Evolutionary conservation across 2,888 invertebrate genomes (phyloP), one percentile per base, ranked within the genome.

Genomic region (Brachyptera putata): DNA sequence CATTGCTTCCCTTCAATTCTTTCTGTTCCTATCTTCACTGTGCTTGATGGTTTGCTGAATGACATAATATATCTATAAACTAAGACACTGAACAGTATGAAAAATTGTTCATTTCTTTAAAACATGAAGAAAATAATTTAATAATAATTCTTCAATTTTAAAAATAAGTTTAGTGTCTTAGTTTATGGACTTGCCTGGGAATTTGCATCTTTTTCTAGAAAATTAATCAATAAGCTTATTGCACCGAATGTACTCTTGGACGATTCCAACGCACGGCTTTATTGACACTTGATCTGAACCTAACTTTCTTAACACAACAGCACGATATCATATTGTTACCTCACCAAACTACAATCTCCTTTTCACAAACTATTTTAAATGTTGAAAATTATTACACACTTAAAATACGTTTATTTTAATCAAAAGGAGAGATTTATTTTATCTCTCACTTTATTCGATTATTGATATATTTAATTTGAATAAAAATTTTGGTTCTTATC

Each of bases 191-290:
- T 13, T 53, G 53, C 53, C 24, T 34, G 36, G 50, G 13, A 26
- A 14, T 50, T 30, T 53, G 36, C 34, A 53, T 21, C 34, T 53
- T 53, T 30, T 46, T 2, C 24, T 46, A 22, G 24, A 46, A 3
- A 46, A 21, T 18, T 53, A n/a, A 36, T 7, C 34, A 36, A 24
- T 50, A 13, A n/a, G 16, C 49, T 26, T 22, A 50, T n/a, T 50
- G 49, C 49, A 50, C 49, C 26, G 9, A 41, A 5, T 18, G 21
- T 41, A n/a, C 41, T 41, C 7, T 18, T 16, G n/a, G 41, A 18
- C 18, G 41, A 41, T 18, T 26, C 16, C 25, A 50, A 50, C 53
- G 53, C 53, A 53, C 53, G 53, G 53, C 53, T 53, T 53, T 11
- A 22, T 4, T n/a, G 46, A 2, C 3, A 41, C 16, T 41, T n/a